Evolutionary conservation across 1,140 invertebrate genomes (phyloP).

Genomic region (Trissolcus basalis): DNA sequence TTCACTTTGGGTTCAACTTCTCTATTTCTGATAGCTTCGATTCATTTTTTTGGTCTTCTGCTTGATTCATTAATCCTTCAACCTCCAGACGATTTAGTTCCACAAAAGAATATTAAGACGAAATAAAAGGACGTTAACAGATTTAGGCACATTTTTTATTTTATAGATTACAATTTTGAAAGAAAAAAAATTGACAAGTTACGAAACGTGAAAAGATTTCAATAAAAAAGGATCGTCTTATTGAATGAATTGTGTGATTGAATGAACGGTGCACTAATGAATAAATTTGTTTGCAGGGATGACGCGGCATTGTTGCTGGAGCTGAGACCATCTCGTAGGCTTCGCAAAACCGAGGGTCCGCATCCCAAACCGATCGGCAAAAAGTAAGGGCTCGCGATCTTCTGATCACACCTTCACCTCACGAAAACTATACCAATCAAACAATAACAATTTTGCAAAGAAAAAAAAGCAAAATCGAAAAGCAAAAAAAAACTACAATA

Average conservation of each 20-base stretch:
- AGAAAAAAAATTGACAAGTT: no score
- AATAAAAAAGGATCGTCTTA: no score
- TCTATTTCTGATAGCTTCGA: no score
- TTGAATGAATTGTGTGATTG: neutral
- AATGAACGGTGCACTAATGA: neutral
- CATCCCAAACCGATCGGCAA: conserved; percentile 64
- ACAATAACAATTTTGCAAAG: conserved; percentile 21
- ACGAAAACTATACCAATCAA: conserved; percentile 9
- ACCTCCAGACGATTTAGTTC: no score
- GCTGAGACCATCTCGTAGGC: conserved; percentile 70
- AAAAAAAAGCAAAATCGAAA: conserved; percentile 15
- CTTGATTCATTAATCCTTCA: no score
- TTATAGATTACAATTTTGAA: neutral
- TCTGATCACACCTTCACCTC: conserved; percentile 38
- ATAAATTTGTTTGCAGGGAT: conserved; percentile 63
- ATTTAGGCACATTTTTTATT: conserved; percentile 3
- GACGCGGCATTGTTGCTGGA: conserved; percentile 69
- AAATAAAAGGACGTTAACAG: no score
- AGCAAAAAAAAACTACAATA: neutral
- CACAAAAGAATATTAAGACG: no score
- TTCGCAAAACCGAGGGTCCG: conserved; percentile 64
- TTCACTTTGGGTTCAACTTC: no score
- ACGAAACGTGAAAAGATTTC: no score
- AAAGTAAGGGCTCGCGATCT: conserved; percentile 70
- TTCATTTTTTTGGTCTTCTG: no score